Percentiles rank a stretch among this genome's conserved stretches.
phyloP scores from a whole-genome alignment of 2,888 invertebrate species.

The Eupithecia insigniata region DNA sequence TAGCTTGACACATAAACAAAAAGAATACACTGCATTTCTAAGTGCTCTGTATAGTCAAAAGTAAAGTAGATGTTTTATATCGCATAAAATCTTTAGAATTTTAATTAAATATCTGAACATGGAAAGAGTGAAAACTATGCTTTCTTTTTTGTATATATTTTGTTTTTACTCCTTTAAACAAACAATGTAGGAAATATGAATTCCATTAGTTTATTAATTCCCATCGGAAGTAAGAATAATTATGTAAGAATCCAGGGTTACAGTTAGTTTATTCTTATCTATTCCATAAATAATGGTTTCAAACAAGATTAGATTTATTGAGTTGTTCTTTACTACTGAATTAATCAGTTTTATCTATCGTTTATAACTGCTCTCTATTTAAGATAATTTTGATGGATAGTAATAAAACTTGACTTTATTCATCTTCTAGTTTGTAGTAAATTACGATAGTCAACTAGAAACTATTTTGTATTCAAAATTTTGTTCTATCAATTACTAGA shows the following conservation, averaged over 20 bases:
- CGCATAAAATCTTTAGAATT: background rate
- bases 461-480: background rate
- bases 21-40: no score
- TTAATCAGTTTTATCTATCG: constrained; percentile 9
- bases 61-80: constrained; percentile 4
- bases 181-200: background rate
- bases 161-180: background rate
- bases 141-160: background rate
- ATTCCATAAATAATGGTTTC: constrained; percentile 30
- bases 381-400: constrained; percentile 5
- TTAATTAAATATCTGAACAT: background rate
- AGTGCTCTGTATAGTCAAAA: background rate
- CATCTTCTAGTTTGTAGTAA: background rate
- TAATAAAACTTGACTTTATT: background rate
- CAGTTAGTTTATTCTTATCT: constrained; percentile 30
- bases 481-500: background rate
- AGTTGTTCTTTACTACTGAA: constrained; percentile 33
- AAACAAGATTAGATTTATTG: constrained; percentile 35
- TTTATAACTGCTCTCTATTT: background rate
- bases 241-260: constrained; percentile 19
- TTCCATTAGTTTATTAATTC: background rate
- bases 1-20: no score
- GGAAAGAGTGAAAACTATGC: background rate
- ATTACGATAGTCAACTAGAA: background rate
- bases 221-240: background rate